Evolutionary conservation across 1,140 invertebrate genomes (phyloP).

Genomic region (Aleiodes sp.): DNA sequence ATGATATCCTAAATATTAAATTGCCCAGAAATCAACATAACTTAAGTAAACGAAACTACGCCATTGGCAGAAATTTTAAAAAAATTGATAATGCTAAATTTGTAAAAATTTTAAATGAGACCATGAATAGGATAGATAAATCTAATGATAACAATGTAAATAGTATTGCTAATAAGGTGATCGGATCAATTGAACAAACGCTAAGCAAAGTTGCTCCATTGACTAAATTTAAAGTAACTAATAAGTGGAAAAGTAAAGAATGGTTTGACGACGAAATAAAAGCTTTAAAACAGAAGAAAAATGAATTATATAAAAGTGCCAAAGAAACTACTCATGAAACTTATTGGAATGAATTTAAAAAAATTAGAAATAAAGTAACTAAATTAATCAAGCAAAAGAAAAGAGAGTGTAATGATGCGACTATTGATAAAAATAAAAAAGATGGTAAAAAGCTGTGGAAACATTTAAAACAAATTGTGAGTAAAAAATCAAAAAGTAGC

Average conservation of each 20-base stretch:
- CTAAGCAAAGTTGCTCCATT: constrained; percentile 22
- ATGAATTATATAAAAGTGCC: constrained; percentile 19
- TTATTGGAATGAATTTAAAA: constrained; percentile 27
- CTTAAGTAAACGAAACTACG: not conserved
- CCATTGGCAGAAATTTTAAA: not conserved
- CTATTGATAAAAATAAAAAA: constrained; percentile 19
- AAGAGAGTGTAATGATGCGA: constrained; percentile 22
- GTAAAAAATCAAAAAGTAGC: constrained; percentile 26
- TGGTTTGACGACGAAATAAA: constrained; percentile 24
- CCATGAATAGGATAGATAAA: constrained; percentile 20
- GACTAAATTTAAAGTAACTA: constrained; percentile 20
- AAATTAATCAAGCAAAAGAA: constrained; percentile 22
- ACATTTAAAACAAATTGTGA: constrained; percentile 22
- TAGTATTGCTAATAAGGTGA: constrained; percentile 19
- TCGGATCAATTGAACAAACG: constrained; percentile 21
- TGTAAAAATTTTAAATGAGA: constrained; percentile 23
- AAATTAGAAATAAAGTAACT: constrained; percentile 18
- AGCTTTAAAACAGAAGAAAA: constrained; percentile 1
- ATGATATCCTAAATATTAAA: constrained; percentile 24
- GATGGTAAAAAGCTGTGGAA: constrained; percentile 28
- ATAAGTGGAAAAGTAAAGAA: constrained; percentile 26
- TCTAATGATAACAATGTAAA: constrained; percentile 11
- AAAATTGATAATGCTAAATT: constrained; percentile 20
- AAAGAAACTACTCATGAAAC: constrained; percentile 15
- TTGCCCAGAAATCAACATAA: not conserved